Percentiles rank a stretch among this genome's conserved stretches.
These are phyloP conservation scores for Saguinus imperator DNA, from an alignment of 2,113 vertebrate species.

Conservation along the genomic window DNA sequence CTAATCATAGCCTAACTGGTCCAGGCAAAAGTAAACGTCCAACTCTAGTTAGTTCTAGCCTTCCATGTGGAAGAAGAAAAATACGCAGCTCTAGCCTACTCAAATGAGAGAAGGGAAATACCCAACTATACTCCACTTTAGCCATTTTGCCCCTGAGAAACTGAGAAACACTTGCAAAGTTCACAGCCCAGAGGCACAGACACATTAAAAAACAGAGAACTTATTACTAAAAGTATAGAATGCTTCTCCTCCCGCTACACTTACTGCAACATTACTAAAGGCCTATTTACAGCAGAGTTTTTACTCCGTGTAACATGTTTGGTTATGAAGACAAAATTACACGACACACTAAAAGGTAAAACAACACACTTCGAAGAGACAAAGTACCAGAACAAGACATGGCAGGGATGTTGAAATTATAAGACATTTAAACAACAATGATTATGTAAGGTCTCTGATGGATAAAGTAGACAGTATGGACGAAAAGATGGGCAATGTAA, in stretches of 20 bases:
- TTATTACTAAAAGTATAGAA: not conserved
- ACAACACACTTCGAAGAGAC: not conserved
- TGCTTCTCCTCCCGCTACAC: not conserved
- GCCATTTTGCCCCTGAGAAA: not conserved
- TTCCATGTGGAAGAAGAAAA: not conserved
- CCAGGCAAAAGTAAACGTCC: not conserved
- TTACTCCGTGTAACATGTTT: not conserved
- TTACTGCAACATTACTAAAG: not conserved
- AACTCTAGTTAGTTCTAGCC: not conserved
- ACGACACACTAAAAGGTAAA: not conserved
- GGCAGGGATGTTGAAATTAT: not conserved
- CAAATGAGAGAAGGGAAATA: not conserved
- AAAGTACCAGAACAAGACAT: not conserved
- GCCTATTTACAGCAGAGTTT: not conserved
- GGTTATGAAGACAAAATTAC: not conserved
- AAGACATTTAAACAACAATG: not conserved
- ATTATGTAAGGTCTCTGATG: not conserved
- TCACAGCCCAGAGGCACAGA: not conserved
- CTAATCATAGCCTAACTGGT: not conserved
- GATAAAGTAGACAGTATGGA: not conserved
- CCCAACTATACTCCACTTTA: not conserved
- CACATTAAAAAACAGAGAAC: not conserved
- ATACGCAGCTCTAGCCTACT: not conserved
- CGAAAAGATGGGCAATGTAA: not conserved
- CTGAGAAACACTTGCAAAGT: not conserved